phyloP scores from a whole-genome alignment of 1,140 invertebrate genomes.

The Periplaneta americana region DNA sequence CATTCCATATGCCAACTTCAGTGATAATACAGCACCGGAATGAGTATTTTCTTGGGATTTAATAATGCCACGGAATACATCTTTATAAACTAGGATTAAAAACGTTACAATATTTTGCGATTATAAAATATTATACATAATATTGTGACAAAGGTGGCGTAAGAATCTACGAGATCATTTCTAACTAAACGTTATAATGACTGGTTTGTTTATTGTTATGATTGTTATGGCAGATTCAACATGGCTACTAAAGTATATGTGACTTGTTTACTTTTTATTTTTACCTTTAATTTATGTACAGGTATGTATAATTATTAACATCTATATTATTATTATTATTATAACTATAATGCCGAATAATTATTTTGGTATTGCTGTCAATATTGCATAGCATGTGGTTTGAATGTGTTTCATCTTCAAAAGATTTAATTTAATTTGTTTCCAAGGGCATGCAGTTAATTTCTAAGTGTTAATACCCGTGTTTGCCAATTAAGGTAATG shows the following conservation, averaged over 20 bases:
- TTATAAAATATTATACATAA: too few species aligned
- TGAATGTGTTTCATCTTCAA: background rate
- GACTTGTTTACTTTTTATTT: conserved; percentile 19
- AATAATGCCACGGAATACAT: too few species aligned
- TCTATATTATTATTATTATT: background rate
- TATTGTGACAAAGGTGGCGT: too few species aligned
- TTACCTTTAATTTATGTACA: conserved; percentile 13
- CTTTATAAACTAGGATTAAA: too few species aligned
- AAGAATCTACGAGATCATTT: too few species aligned
- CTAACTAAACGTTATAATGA: background rate
- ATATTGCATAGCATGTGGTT: too few species aligned
- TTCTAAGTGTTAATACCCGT: background rate
- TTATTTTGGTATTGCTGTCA: background rate
- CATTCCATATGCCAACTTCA: too few species aligned
- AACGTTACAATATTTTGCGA: too few species aligned
- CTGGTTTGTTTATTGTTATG: conserved; percentile 18
- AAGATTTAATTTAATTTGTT: background rate
- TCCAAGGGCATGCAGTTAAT: background rate
- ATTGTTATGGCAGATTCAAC: conserved; percentile 19
- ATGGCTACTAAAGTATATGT: conserved; percentile 19
- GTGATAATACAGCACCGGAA: too few species aligned
- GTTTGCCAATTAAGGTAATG: background rate
- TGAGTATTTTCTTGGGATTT: too few species aligned
- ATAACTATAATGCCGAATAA: too few species aligned
- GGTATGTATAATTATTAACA: conserved; percentile 4